Base-by-base conservation (phyloP, 2,797 vertebrate species). In the Aeoliscus strigatus region DNA sequence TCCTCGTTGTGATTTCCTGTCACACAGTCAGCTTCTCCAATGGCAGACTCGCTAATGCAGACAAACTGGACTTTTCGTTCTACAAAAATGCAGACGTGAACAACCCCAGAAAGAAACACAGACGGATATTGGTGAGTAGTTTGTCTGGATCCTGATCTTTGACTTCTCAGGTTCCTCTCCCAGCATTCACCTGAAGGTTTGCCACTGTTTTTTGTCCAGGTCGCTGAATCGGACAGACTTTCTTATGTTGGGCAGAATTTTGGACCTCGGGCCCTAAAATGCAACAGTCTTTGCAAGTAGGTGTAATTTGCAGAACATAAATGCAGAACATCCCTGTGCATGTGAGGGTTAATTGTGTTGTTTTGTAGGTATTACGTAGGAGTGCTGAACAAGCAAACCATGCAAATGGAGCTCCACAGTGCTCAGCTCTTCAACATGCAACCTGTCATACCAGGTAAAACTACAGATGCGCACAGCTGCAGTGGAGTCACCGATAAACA, bases 191-290 rank as follows among this genome's bases (percentile, higher is more conserved):
- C 17, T 14, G 13, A 4, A 3, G 24, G 5, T n/a, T 28, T 9
- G 9, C 17, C 14, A 1, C 55, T 9, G 24, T 7, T 27, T 14
- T 9, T 7, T 41, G 7, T 44, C 24, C 28, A 98, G 95, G 90
- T 89, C 15, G 91, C 91, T 1, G 91, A 98, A 74, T 88, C 94
- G 1, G 86, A 93, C 14, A 81, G 93, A 41, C 80, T 99, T 33
- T 87, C 79, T 0, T 99, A 99, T 6, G 88, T 93, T 50, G 95
- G 91, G 4, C 89, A 75, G 41, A 99, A 96, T 74, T 98, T 94
- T 27, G 86, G 88, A 51, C 10, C 50, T 0, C 81, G 55, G 5
- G 80, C 81, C 8, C 40, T 85, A 39, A 94, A 90, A 55, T 91
- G 87, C 80, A 95, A 89, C 82, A 89, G 67, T 25, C 70, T 94